Conservation (phyloP, 2,113 vertebrate genomes). For the Pachycephala philippinensis region DNA sequence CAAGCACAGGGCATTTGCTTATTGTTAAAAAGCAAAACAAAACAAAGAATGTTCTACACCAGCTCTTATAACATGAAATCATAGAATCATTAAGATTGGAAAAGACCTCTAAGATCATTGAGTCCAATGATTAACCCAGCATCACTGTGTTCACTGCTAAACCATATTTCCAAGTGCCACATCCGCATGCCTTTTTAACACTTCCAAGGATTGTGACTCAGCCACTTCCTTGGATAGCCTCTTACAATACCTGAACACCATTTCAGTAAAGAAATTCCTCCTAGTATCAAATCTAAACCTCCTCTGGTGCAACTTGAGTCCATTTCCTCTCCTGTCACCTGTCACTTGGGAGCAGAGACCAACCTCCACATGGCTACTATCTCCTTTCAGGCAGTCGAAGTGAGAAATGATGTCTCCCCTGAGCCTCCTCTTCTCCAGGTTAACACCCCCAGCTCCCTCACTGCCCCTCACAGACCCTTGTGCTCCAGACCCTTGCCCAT, state of each 20-base stretch:
- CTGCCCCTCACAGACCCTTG: background rate
- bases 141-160: background rate
- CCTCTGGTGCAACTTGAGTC: background rate
- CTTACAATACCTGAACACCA: background rate
- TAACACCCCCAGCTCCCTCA: background rate
- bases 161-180: background rate
- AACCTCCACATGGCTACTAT: too few species aligned
- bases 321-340: background rate
- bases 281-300: background rate
- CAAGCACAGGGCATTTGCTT: background rate
- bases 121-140: background rate
- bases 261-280: background rate
- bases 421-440: background rate
- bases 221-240: background rate
- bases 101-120: background rate
- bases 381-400: background rate
- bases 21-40: background rate
- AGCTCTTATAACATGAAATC: background rate
- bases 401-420: background rate
- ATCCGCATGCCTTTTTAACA: accelerated
- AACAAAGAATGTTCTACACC: background rate
- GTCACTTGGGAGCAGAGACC: background rate
- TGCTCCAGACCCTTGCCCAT: background rate
- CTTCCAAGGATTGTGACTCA: background rate
- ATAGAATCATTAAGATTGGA: background rate